Conservation (phyloP, 2,113 vertebrate genomes). For the Tringa solitaria region DNA sequence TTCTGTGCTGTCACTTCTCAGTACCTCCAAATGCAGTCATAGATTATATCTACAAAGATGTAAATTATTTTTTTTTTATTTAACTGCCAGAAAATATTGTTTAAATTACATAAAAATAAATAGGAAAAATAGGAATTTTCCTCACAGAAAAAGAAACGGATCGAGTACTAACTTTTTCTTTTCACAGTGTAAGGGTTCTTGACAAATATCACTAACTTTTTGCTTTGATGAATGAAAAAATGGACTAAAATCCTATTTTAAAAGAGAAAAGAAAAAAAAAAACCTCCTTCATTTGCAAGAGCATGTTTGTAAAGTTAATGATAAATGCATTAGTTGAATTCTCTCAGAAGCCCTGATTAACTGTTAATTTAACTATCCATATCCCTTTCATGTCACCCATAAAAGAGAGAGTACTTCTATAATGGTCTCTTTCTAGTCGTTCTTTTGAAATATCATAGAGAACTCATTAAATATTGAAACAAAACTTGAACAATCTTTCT, state of each 20-base stretch:
- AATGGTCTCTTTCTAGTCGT: slow-evolving; percentile 9
- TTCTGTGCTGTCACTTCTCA: neutral
- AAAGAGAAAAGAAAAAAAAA: neutral
- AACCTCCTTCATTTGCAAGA: neutral
- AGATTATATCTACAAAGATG: neutral
- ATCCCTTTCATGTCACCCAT: slow-evolving; percentile 48
- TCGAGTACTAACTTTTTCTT: neutral
- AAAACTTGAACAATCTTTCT: neutral
- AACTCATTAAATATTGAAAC: slow-evolving; percentile 53
- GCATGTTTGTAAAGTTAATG: slow-evolving; percentile 44
- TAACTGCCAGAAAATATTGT: neutral
- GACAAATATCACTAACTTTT: neutral
- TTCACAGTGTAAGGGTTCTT: neutral
- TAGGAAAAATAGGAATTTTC: neutral
- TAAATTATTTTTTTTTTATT: neutral
- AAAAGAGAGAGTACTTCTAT: slow-evolving; percentile 24
- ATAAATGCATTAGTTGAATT: slow-evolving; percentile 39
- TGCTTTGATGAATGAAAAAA: neutral
- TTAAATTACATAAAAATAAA: neutral
- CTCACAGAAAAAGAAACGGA: neutral
- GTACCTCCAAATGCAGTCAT: neutral
- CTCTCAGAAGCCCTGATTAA: slow-evolving; percentile 53
- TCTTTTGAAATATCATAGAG: slow-evolving; percentile 48
- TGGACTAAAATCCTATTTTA: neutral
- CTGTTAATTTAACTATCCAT: slow-evolving; percentile 32